Evolutionary conservation across 2,797 vertebrate genomes (phyloP), one percentile per base, ranked within the genome.

Genomic region (Thaleichthys pacificus): DNA sequence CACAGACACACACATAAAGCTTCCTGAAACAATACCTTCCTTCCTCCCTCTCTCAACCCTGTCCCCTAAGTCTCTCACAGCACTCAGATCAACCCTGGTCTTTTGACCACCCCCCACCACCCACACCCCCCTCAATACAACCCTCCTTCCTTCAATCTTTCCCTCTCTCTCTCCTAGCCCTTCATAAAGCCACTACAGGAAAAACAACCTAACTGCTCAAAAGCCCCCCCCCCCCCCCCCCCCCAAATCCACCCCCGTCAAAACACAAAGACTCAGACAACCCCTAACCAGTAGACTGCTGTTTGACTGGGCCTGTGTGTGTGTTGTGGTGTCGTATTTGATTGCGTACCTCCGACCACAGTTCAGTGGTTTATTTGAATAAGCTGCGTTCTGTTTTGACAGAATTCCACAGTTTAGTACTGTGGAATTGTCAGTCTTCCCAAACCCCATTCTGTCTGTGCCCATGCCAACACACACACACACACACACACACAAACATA

Each of bases 341-440:
- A 80, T 83, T 87, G 70, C 70, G 73, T 85, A 81, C 73, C 81
- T 61, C 69, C 0, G 21, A 79, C 76, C 80, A 70, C 78, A 83
- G 73, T 28, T 72, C 79, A 65, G 54, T 1, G 14, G 81, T 90
- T 88, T 90, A 89, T 91, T 90, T 88, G 73, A 90, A 82, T 79
- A 79, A 76, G 74, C 77, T 22, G 38, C 75, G 77, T 83, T 83
- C 81, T 87, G 78, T 86, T 91, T 88, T 82, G 75, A 83, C 77
- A 79, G 76, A 83, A 85, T 85, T 86, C 79, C 77, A 84, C 66
- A 84, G 82, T 86, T 87, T 82, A 84, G 74, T 74, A 68, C 68
- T 80, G 56, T 79, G 24, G 24, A 24, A 24, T 73, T 78, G 82
- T 89, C 85, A 86, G 78, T 87, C 76, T 22, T 69, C 74, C 80